A percentile compares a stretch with the other conserved stretches of the same genome.
Evolutionary conservation across 2,113 vertebrate species (phyloP).

Genomic region (Xenopus borealis): DNA sequence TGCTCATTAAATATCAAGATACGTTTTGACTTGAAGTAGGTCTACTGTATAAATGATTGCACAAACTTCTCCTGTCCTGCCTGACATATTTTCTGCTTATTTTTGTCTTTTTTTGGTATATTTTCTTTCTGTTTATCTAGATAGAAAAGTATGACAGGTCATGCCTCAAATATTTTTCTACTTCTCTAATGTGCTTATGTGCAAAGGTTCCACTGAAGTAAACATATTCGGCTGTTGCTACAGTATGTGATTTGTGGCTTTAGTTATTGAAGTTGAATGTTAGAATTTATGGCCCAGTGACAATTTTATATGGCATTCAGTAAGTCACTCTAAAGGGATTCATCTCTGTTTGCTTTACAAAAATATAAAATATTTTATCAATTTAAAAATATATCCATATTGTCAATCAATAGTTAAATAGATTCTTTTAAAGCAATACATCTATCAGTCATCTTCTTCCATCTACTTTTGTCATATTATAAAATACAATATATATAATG

Average conservation of each 20-base stretch:
- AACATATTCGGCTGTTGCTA: neutral
- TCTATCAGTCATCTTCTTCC: too few relatives aligned
- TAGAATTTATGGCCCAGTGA: neutral
- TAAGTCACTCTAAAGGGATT: neutral
- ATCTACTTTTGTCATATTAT: too few relatives aligned
- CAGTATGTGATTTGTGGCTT: neutral
- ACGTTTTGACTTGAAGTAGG: neutral
- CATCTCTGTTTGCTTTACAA: neutral
- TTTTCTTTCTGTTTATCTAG: neutral
- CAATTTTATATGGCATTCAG: neutral
- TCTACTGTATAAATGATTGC: neutral
- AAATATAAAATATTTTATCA: neutral
- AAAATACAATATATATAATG: too few relatives aligned
- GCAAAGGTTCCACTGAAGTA: neutral
- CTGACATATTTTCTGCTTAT: constrained; percentile 1
- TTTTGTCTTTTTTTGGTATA: neutral
- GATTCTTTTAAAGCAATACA: too few relatives aligned
- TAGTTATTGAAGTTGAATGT: neutral
- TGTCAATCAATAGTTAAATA: too few relatives aligned
- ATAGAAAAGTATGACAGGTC: neutral
- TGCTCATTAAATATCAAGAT: neutral
- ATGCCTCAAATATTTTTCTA: neutral
- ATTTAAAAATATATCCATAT: too few relatives aligned
- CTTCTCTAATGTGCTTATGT: neutral
- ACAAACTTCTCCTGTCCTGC: neutral